Evolutionary conservation across 1,140 invertebrate species (phyloP).

Genomic region (Adoxophyes honmai): DNA sequence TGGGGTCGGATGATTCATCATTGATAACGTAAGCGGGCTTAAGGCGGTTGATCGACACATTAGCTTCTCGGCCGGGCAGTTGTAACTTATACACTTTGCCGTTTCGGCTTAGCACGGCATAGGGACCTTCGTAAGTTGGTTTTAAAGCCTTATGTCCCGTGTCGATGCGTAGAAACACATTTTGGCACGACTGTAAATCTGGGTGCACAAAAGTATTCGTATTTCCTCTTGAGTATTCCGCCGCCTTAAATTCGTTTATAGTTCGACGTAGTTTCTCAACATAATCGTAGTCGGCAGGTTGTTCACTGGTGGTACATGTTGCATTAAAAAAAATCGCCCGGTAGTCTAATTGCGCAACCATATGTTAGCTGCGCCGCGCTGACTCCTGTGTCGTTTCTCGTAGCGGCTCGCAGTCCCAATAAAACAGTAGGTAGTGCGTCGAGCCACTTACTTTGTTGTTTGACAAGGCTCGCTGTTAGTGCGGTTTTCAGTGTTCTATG

Average conservation of each 20-base stretch:
- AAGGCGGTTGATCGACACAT: slow-evolving; percentile 6
- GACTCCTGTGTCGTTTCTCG: slow-evolving; percentile 29
- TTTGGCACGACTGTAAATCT: slow-evolving; percentile 4
- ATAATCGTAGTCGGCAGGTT: neutral
- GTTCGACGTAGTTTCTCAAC: neutral
- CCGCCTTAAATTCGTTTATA: neutral
- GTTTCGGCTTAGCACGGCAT: neutral
- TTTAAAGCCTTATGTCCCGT: slow-evolving; percentile 1
- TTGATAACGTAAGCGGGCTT: slow-evolving; percentile 13
- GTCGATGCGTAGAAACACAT: slow-evolving; percentile 15
- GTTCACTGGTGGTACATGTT: neutral
- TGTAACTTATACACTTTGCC: slow-evolving; percentile 9
- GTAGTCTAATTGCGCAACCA: slow-evolving; percentile 27
- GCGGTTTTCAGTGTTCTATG: slow-evolving; percentile 50
- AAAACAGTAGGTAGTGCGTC: slow-evolving; percentile 42
- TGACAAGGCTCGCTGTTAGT: slow-evolving; percentile 20
- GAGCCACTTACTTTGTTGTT: slow-evolving; percentile 26
- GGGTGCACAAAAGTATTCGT: neutral
- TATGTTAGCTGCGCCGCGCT: slow-evolving; percentile 34
- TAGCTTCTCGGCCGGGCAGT: neutral
- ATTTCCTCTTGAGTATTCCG: neutral
- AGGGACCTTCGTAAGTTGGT: slow-evolving; percentile 13
- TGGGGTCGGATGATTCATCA: too few species aligned
- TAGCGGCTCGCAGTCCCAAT: slow-evolving; percentile 34
- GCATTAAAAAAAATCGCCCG: slow-evolving; percentile 7